Evolutionary conservation across 2,888 invertebrate species (phyloP).

Genomic region (Polydrusus pterygomalis): DNA sequence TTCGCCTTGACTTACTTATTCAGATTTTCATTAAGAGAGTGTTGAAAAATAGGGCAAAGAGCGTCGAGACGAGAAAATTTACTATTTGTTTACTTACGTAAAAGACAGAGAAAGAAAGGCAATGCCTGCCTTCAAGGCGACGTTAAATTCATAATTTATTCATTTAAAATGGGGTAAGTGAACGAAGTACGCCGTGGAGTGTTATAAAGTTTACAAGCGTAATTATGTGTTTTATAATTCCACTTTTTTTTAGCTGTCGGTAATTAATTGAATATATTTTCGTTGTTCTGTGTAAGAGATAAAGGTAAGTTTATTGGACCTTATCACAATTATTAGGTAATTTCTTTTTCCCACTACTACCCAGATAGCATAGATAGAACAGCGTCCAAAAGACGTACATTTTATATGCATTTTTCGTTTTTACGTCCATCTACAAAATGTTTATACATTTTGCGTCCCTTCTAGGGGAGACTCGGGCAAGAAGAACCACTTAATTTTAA

Average conservation of each 20-base stretch:
- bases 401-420: too few species aligned
- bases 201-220: constrained; percentile 40
- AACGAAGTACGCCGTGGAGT: constrained; percentile 39
- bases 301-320: too few species aligned
- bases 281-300: not conserved
- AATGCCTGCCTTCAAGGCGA: constrained; percentile 38
- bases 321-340: too few species aligned
- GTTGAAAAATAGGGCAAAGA: constrained; percentile 57
- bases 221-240: constrained; percentile 36
- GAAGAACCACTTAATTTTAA: too few species aligned
- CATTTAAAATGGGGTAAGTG: constrained; percentile 52
- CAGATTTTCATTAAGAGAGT: constrained; percentile 70
- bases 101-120: constrained; percentile 50
- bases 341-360: too few species aligned
- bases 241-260: constrained; percentile 7
- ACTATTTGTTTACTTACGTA: constrained; percentile 66
- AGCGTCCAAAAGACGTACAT: too few species aligned
- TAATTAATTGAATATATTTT: constrained; percentile 8
- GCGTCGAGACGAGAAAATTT: constrained; percentile 64
- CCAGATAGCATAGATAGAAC: too few species aligned
- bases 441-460: too few species aligned
- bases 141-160: constrained; percentile 56
- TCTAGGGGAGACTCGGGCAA: too few species aligned
- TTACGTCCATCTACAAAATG: too few species aligned
- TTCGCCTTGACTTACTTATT: constrained; percentile 73